These are phyloP conservation scores for Ochropacha duplaris DNA, from an alignment of 2,888 invertebrate genomes.

Conservation along the genomic window DNA sequence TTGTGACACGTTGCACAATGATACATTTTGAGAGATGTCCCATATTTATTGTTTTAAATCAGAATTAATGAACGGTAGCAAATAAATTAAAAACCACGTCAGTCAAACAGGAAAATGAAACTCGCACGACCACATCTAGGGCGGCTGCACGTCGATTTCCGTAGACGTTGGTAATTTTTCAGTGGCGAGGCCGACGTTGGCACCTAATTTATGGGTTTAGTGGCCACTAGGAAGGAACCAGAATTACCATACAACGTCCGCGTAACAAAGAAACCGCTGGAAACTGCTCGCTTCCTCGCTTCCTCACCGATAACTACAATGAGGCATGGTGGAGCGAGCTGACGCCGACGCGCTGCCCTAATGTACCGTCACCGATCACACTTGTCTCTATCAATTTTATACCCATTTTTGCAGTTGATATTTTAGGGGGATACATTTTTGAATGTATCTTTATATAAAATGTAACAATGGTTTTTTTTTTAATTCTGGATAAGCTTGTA, in stretches of 20 bases:
- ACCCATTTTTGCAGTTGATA: no score
- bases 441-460: no score
- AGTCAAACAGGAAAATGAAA: background rate
- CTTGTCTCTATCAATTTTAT: background rate
- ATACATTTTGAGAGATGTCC: no score
- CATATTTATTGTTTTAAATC: no score
- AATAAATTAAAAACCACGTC: background rate
- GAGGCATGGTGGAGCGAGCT: conserved; percentile 37
- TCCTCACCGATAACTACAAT: conserved; percentile 50
- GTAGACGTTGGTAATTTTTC: conserved; percentile 74
- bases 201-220: conserved; percentile 71
- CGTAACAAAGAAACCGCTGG: conserved; percentile 66
- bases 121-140: conserved; percentile 29
- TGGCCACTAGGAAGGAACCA: conserved; percentile 71
- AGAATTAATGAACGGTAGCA: no score
- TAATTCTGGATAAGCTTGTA: no score
- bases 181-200: conserved; percentile 63
- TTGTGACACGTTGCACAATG: no score
- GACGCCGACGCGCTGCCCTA: background rate
- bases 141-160: conserved; percentile 47
- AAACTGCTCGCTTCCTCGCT: conserved; percentile 58
- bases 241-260: conserved; percentile 78
- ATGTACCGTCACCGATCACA: background rate
- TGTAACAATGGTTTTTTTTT: no score
- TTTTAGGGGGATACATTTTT: no score